phyloP scores from a whole-genome alignment of 2,113 vertebrate genomes.

The Leucopternis melanops region DNA sequence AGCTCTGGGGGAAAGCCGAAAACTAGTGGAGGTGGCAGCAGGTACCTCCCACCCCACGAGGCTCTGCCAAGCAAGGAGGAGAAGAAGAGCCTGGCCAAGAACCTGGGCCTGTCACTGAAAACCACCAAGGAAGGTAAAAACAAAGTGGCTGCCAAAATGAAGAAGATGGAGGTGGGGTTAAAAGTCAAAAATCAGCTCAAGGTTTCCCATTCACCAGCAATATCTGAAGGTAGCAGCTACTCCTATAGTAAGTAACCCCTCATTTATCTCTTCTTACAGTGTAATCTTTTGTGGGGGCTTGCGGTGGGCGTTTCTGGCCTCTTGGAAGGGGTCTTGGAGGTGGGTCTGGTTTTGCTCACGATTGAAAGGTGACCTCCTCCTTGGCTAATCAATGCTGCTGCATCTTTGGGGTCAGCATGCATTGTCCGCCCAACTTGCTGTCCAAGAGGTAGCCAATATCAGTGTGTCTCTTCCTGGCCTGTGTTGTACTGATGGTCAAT shows the following conservation, averaged over 20 bases:
- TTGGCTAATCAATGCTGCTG: background rate
- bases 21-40: slow-evolving; percentile 61
- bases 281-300: background rate
- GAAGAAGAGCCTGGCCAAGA: slow-evolving; percentile 76
- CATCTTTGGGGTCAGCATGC: background rate
- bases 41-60: slow-evolving; percentile 65
- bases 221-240: slow-evolving; percentile 95
- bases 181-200: slow-evolving; percentile 88
- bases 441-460: background rate
- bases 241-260: slow-evolving; percentile 88
- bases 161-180: slow-evolving; percentile 77
- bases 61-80: slow-evolving; percentile 74
- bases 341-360: background rate
- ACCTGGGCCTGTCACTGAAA: slow-evolving; percentile 73
- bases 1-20: slow-evolving; percentile 69
- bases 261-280: background rate
- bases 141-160: slow-evolving; percentile 80
- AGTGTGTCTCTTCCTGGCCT: background rate
- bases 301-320: background rate
- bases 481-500: background rate
- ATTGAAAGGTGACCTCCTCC: background rate
- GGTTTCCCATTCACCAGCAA: slow-evolving; percentile 81
- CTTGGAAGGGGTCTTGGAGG: background rate
- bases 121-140: slow-evolving; percentile 83
- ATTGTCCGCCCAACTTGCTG: background rate